Conservation (phyloP, 2,113 vertebrate genomes). For the Ciconia stormi region DNA sequence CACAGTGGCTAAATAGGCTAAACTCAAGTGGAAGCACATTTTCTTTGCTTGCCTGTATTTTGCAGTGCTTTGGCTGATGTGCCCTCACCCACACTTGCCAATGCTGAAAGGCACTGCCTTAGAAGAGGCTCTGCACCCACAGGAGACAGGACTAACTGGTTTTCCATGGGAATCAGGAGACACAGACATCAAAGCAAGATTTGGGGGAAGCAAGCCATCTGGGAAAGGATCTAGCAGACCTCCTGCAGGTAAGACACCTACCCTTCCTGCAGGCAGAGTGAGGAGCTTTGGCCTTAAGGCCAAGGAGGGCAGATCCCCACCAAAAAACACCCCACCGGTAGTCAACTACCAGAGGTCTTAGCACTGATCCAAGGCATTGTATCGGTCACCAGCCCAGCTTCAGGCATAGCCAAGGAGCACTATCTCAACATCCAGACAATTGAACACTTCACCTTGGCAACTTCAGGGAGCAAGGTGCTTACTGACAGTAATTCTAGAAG, state of each 20-base stretch:
- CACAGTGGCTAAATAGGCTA: too few relatives aligned
- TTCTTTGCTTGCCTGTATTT: background rate
- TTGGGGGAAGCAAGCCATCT: rapidly evolving
- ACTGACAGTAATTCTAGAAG: background rate
- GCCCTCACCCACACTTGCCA: background rate
- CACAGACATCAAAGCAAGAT: background rate
- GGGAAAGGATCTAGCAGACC: background rate
- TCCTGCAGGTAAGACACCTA: rapidly evolving
- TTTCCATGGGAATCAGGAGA: background rate
- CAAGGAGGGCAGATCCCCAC: background rate
- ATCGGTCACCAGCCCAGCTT: background rate
- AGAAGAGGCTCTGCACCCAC: background rate
- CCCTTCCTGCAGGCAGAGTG: background rate
- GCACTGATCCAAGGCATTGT: rapidly evolving
- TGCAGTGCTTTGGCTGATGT: background rate
- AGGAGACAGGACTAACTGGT: too few relatives aligned
- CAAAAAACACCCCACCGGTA: background rate
- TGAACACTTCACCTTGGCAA: background rate
- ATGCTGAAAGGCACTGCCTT: background rate
- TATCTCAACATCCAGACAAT: background rate
- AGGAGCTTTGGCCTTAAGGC: background rate
- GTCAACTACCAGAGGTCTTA: background rate
- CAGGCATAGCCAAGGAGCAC: background rate
- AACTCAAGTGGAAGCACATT: background rate
- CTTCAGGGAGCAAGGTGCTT: background rate